phyloP scores from a whole-genome alignment of 2,888 invertebrate genomes.

The Caprella mutica region DNA sequence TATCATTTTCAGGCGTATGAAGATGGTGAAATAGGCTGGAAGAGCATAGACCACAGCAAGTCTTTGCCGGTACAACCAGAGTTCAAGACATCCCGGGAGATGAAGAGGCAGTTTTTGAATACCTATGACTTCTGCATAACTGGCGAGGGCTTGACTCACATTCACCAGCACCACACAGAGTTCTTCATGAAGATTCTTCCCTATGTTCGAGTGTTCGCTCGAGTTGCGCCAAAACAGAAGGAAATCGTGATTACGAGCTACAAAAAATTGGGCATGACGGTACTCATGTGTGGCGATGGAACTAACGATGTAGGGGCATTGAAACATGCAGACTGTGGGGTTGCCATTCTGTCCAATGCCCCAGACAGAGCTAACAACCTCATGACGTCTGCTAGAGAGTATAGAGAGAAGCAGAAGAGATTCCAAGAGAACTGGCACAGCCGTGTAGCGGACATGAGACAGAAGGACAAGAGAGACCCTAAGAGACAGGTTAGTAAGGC shows the following conservation, averaged over 20 bases:
- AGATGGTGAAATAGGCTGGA: too few species aligned
- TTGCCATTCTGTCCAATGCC: conserved; percentile 74
- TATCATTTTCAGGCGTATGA: neutral
- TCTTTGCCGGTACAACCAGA: conserved; percentile 44
- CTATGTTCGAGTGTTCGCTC: conserved; percentile 79
- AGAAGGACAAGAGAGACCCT: too few species aligned
- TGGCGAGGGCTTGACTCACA: conserved; percentile 69
- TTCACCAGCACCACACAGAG: conserved; percentile 51
- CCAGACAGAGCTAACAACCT: conserved; percentile 50
- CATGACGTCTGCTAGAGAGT: too few species aligned
- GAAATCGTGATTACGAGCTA: conserved; percentile 84
- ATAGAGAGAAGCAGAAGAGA: too few species aligned
- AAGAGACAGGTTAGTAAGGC: too few species aligned
- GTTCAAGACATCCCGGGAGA: conserved; percentile 24
- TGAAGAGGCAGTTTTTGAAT: conserved; percentile 51
- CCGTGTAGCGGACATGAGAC: too few species aligned
- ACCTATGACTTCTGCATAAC: conserved; percentile 88
- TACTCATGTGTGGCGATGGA: conserved; percentile 99
- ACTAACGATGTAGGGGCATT: conserved; percentile 98
- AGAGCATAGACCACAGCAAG: conserved; percentile 57
- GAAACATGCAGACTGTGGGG: conserved; percentile 92
- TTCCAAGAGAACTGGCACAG: too few species aligned
- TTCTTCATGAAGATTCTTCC: conserved; percentile 65
- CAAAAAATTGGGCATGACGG: conserved; percentile 73
- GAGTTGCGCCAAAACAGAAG: conserved; percentile 98